phyloP scores from a whole-genome alignment of 2,888 invertebrate genomes.

The Drosophila pullipes region DNA sequence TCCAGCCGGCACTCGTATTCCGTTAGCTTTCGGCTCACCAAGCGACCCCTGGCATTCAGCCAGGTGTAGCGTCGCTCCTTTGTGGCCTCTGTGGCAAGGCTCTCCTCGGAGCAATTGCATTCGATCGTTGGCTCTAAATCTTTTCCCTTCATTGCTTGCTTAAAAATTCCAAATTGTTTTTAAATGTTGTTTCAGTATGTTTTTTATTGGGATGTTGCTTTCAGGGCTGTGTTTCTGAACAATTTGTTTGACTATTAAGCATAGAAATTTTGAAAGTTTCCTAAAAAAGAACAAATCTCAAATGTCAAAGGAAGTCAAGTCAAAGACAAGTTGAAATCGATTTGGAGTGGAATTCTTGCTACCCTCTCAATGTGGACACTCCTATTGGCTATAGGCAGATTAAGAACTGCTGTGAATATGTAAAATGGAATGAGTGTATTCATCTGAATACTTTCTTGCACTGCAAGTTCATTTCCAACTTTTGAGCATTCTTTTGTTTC shows the following conservation, averaged over 20 bases:
- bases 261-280: slow-evolving; percentile 43
- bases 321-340: neutral
- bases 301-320: slow-evolving; percentile 6
- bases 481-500: neutral
- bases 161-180: neutral
- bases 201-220: slow-evolving; percentile 7
- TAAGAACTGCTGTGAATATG: slow-evolving; percentile 11
- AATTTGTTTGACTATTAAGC: slow-evolving; percentile 24
- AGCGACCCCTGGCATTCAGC: slow-evolving; percentile 30
- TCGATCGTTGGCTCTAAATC: neutral
- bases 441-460: neutral
- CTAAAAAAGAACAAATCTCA: slow-evolving; percentile 28
- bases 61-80: slow-evolving; percentile 53
- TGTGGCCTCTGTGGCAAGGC: neutral
- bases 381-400: neutral
- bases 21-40: slow-evolving; percentile 51
- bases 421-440: neutral
- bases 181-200: slow-evolving; percentile 16
- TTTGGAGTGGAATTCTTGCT: neutral
- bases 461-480: neutral
- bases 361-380: neutral
- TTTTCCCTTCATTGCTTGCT: neutral
- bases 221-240: slow-evolving; percentile 16
- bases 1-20: slow-evolving; percentile 73
- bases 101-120: neutral